These are phyloP conservation scores for Nebria salina DNA, from an alignment of 2,888 invertebrate genomes.

Conservation along the genomic window DNA sequence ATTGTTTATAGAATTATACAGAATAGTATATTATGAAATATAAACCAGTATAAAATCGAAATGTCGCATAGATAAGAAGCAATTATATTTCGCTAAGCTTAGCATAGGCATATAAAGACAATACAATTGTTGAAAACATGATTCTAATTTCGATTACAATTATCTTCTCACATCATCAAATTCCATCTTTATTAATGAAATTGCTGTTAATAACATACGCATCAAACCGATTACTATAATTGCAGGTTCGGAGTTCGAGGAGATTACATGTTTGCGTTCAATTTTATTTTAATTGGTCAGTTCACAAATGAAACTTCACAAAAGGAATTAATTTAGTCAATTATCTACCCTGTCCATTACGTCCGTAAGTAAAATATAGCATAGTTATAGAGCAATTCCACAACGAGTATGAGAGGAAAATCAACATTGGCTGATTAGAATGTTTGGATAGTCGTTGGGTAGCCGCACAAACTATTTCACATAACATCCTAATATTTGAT, in stretches of 20 bases:
- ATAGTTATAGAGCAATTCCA: neutral
- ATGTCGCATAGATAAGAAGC: too few relatives aligned
- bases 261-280: conserved; percentile 44
- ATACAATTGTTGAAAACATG: neutral
- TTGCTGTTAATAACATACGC: conserved; percentile 37
- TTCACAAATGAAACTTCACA: conserved; percentile 49
- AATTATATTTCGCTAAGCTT: neutral
- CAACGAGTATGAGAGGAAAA: neutral
- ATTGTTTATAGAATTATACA: too few relatives aligned
- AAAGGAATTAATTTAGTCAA: conserved; percentile 56
- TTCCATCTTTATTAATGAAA: conserved; percentile 31
- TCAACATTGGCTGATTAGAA: neutral
- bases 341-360: conserved; percentile 55
- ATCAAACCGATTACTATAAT: conserved; percentile 38
- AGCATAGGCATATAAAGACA: neutral
- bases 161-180: conserved; percentile 8
- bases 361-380: conserved; percentile 49
- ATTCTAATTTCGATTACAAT: conserved; percentile 13
- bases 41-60: too few relatives aligned
- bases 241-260: conserved; percentile 26
- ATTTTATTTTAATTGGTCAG: conserved; percentile 43
- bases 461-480: neutral
- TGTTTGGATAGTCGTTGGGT: neutral
- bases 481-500: too few relatives aligned
- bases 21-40: too few relatives aligned